Evolutionary conservation across 2,797 vertebrate species (phyloP), one percentile per base, ranked within the genome.

Genomic region (Caiman crocodilus): DNA sequence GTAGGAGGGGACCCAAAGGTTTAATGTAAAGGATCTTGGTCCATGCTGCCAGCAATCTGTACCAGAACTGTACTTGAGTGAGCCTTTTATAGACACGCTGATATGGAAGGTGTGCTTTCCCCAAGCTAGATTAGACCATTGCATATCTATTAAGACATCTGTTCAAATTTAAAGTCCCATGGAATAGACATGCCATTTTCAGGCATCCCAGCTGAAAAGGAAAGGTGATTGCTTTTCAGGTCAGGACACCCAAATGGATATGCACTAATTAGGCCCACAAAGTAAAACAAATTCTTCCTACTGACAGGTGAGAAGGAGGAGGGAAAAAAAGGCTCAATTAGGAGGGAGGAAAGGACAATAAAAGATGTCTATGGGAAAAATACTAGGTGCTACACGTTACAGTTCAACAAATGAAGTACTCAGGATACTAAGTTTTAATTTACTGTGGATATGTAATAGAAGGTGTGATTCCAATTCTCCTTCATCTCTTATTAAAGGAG

Each of bases 361-460:
- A 84, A 16, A 1, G 84, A 21, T 1, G 26, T 15, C 26, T 63
- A 59, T 74, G 14, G 3, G 65, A 50, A 85, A 95, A 91, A 65
- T 12, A 55, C 25, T 79, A 20, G 15, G 61, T 76, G 60, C 14
- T 61, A 32, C 17, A 16, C 59, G 16, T 14, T 18, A 50, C 28
- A 85, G 13, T 84, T 84, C 18, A 63, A 26, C 79, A 92, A 96
- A 93, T 61, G 50, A 88, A 90, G 58, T 20, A 13, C 63, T 85
- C 59, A 88, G 67, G 56, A 85, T 55, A 57, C 28, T 84, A 6
- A 9, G 58, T 81, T 91, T 95, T 93, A 92, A 96, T 95, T 95
- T 65, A 67, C 4, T 7, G 14, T 23, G 76, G 35, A 90, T 64
- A 73, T 50, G 9, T 50, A 50, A 50, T 50, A 50, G 9, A 57